Evolutionary conservation across 2,888 invertebrate genomes (phyloP).

Genomic region (Watsonalla cultraria): DNA sequence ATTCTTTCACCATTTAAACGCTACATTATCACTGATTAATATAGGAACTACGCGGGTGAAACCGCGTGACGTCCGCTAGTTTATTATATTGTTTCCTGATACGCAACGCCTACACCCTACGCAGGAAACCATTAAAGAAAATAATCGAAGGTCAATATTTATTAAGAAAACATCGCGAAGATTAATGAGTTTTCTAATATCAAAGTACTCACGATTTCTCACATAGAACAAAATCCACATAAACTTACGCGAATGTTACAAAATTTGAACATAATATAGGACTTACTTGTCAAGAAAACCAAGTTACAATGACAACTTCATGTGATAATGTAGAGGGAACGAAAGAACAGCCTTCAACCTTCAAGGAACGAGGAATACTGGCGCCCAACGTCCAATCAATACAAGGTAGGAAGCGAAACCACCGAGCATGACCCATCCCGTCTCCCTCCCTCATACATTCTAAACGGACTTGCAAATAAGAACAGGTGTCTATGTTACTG

Average conservation of each 20-base stretch:
- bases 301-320: background rate
- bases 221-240: background rate
- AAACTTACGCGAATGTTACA: background rate
- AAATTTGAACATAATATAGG: background rate
- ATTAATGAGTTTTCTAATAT: background rate
- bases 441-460: conserved; percentile 9
- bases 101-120: background rate
- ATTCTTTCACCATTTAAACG: too few species aligned
- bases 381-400: conserved; percentile 50
- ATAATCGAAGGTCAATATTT: too few species aligned
- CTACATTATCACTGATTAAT: too few species aligned
- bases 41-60: too few species aligned
- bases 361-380: conserved; percentile 33
- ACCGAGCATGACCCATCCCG: conserved; percentile 16
- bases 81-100: background rate
- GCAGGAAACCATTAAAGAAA: too few species aligned
- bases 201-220: background rate
- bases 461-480: conserved; percentile 5
- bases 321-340: conserved; percentile 9
- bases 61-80: too few species aligned
- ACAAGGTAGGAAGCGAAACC: conserved; percentile 32
- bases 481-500: conserved; percentile 24
- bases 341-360: conserved; percentile 15
- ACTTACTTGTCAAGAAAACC: conserved; percentile 1
- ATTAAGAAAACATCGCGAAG: background rate